These are phyloP conservation scores for Colinus virginianus DNA, from an alignment of 2,113 vertebrate genomes.

Conservation along the genomic window DNA sequence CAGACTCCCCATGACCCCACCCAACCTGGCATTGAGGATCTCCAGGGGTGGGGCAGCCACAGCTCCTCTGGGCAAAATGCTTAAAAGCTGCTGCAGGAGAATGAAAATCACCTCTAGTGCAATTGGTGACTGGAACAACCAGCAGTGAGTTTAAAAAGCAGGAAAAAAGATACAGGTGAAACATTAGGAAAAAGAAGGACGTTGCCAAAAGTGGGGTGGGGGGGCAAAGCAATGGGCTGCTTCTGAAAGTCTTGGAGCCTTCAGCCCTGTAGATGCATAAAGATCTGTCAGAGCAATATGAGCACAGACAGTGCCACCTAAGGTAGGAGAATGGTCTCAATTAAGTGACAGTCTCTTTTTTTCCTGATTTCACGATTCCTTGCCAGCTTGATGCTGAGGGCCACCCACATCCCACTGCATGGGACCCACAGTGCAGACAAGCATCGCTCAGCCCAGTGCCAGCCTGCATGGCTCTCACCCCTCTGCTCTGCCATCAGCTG, in stretches of 20 bases:
- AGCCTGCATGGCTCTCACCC: not conserved
- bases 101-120: not conserved
- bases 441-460: not conserved
- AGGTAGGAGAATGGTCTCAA: not conserved
- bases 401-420: not conserved
- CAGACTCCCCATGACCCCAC: too few species aligned
- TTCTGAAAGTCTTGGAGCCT: not conserved
- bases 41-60: too few species aligned
- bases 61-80: too few species aligned
- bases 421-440: not conserved
- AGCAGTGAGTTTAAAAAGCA: not conserved
- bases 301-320: not conserved
- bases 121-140: not conserved
- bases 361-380: not conserved
- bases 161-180: too few species aligned
- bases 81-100: not conserved
- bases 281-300: rapidly evolving
- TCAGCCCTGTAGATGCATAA: not conserved
- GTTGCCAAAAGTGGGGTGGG: too few species aligned
- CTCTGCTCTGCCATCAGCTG: not conserved
- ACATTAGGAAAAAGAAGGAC: too few species aligned
- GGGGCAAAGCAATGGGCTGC: not conserved
- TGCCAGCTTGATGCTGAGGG: not conserved
- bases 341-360: not conserved
- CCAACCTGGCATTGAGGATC: too few species aligned